Conservation (phyloP, 2,888 invertebrate genomes). For the Harmothoe impar region DNA sequence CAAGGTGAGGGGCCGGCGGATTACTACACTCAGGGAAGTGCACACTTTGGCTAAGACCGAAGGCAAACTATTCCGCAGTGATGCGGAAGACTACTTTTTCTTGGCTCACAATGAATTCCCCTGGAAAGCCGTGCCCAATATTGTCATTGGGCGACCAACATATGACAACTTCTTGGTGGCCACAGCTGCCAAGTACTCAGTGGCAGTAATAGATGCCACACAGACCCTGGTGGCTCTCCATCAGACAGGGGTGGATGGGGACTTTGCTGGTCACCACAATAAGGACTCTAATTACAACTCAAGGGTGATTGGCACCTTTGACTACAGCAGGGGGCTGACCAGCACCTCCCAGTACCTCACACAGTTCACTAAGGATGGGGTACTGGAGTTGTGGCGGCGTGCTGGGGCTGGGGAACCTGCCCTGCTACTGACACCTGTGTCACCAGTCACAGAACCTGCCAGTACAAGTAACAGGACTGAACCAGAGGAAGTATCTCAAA, state of each 20-base stretch:
- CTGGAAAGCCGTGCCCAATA: slow-evolving; percentile 29
- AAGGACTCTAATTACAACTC: slow-evolving; percentile 38
- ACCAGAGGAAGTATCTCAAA: background rate
- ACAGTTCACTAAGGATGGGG: background rate
- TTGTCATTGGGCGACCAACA: slow-evolving; percentile 17
- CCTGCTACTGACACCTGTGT: background rate
- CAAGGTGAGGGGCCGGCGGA: slow-evolving; percentile 26
- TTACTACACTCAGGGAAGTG: slow-evolving; percentile 1
- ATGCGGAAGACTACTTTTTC: slow-evolving; percentile 26
- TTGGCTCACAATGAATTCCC: slow-evolving; percentile 35
- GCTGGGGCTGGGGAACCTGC: background rate
- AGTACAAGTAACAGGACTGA: background rate
- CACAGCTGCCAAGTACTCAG: background rate
- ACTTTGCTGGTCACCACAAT: background rate
- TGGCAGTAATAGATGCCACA: slow-evolving; percentile 32
- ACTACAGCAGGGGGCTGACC: slow-evolving; percentile 19
- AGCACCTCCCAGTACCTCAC: slow-evolving; percentile 12
- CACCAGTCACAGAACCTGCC: slow-evolving; percentile 10
- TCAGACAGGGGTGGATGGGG: slow-evolving; percentile 1
- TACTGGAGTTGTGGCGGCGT: background rate
- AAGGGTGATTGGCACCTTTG: background rate
- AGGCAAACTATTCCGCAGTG: slow-evolving; percentile 27
- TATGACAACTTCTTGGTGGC: slow-evolving; percentile 52
- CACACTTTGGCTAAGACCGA: background rate
- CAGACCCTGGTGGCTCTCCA: slow-evolving; percentile 36